Base-by-base conservation (phyloP, 2,797 vertebrate species). In the Coilia nasus region DNA sequence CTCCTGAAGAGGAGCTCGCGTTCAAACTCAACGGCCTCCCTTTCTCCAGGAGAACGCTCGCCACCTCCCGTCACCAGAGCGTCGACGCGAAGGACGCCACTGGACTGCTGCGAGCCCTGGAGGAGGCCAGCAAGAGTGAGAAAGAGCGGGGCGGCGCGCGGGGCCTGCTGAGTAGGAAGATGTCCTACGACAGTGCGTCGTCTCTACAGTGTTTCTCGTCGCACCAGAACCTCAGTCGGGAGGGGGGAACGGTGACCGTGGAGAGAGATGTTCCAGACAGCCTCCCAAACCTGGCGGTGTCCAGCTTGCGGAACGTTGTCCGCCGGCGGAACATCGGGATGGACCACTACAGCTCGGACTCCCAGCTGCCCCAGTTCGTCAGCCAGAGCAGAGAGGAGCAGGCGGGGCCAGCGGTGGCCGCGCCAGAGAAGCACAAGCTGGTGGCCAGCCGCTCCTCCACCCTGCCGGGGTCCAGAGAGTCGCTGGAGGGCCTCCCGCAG, bases 261-360 rank as follows among this genome's bases (percentile, higher is more conserved):
- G 94, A 95, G 44, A 93, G 92, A 88, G 93, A 95, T 83, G 85
- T 90, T 14, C 89, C 93, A 23, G 94, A 96, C 81, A 89, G 87
- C 81, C 89, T 94, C 71, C 95, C 95, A 82, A 93, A 93, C 81
- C 81, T 95, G 31, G 95, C 96, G 0, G 89, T 96, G 86, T 98
- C 97, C 81, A 96, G 95, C 85, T 89, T 98, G 64, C 93, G 91
- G 85, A 96, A 88, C 56, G 96, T 98, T 44, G 93, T 97, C 81
- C 93, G 91, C 23, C 96, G 94, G 67, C 95, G 93, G 84, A 96
- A 95, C 87, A 93, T 95, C 0, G 97, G 97, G 2, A 90, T 96
- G 75, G 95, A 96, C 90, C 96, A 97, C 88, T 97, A 97, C 87
- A 97, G 96, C 88, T 98, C 97, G 0, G 96, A 97, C 90, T 97